Percentiles rank a stretch among this genome's conserved stretches.
Evolutionary conservation across 2,888 invertebrate genomes (phyloP).

Genomic region (Malacosoma neustria): DNA sequence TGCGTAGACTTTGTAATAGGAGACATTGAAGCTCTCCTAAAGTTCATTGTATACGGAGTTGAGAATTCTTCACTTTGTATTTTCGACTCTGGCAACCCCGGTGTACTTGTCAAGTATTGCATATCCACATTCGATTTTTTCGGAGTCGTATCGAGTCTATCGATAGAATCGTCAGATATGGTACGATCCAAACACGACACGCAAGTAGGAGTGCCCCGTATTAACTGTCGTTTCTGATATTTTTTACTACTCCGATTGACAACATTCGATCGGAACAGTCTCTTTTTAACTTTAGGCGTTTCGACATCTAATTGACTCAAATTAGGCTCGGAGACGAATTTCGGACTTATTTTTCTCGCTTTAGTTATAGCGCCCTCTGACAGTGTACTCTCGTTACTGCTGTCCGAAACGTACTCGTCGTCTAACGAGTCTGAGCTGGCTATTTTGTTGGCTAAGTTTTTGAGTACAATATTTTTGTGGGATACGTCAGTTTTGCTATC

Average conservation of each 20-base stretch:
- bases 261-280: constrained; percentile 58
- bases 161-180: constrained; percentile 31
- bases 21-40: constrained; percentile 86
- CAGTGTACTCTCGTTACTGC: constrained; percentile 58
- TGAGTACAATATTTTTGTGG: constrained; percentile 59
- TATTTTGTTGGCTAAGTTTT: constrained; percentile 61
- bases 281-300: constrained; percentile 57
- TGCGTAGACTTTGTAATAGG: constrained; percentile 92
- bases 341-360: constrained; percentile 53
- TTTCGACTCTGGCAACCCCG: constrained; percentile 41
- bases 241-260: constrained; percentile 50
- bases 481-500: constrained; percentile 50
- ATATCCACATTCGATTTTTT: constrained; percentile 27
- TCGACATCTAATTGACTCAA: constrained; percentile 50
- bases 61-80: constrained; percentile 42
- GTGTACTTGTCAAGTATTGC: constrained; percentile 63
- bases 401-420: constrained; percentile 56
- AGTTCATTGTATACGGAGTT: constrained; percentile 57
- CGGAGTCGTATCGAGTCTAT: constrained; percentile 32
- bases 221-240: constrained; percentile 46
- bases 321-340: constrained; percentile 67
- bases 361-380: constrained; percentile 55
- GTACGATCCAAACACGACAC: constrained; percentile 63
- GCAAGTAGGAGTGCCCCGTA: constrained; percentile 53
- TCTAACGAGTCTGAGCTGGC: constrained; percentile 53